Base-by-base conservation (phyloP, 2,888 invertebrate species). In the Noctua pronuba region DNA sequence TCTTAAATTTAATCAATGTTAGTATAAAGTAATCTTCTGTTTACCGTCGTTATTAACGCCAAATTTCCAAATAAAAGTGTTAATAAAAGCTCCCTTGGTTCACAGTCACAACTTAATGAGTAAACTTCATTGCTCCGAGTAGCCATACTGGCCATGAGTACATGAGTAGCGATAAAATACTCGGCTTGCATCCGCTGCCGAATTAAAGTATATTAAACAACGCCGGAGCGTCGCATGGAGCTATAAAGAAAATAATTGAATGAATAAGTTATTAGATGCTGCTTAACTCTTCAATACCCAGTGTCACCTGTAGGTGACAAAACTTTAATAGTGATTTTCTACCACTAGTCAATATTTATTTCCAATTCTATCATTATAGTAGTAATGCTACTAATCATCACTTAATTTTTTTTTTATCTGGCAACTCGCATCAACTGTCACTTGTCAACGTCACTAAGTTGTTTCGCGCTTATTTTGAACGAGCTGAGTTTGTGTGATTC, bases 21-120 rank as follows among this genome's bases (percentile, higher is more conserved):
- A 10, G 31, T 60, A 2, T 21, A 55, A 35, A 44, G 21, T 64
- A 75, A 72, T 65, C 4, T 66, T n/a, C n/a, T 68, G 31, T 76
- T 46, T 70, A 55, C 41, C 24, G 55, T n/a, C 44, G 11, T 75
- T 71, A 75, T 64, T 69, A 75, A 74, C 21, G 28, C 38, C 1
- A 46, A 8, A 46, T 70, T 68, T 79, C 38, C 38, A 84, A 72
- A 82, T 79, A 82, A 83, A 84, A 73, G 41, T 77, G 77, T 73
- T 75, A 73, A 64, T 77, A 77, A 79, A 80, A 71, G 65, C 64
- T 66, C 28, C 38, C 70, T 78, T 58, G 38, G 66, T 79, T 55
- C 77, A 73, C 65, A 82, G 49, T 72, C 78, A 71, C 66, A 58
- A 80, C 55, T 69, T 79, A 77, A 84, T 83, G 86, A 87, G 78